Evolutionary conservation across 2,888 invertebrate genomes (phyloP).

Genomic region (Achlya flavicornis): DNA sequence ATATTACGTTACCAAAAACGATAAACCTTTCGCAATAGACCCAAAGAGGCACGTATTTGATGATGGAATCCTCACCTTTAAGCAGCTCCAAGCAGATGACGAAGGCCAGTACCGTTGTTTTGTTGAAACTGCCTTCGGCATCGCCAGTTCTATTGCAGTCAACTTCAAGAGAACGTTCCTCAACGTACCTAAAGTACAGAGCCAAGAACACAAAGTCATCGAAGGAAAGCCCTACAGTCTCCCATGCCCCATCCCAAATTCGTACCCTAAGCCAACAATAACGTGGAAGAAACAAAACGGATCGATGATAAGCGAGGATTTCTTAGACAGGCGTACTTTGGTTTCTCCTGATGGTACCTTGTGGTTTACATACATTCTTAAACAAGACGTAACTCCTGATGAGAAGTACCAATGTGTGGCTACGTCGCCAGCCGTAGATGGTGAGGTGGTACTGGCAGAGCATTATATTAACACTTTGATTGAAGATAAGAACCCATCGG

Average conservation of each 20-base stretch:
- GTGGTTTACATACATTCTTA: constrained; percentile 63
- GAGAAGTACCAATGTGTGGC: constrained; percentile 65
- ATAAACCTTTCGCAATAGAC: constrained; percentile 42
- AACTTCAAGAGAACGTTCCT: constrained; percentile 51
- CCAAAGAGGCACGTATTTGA: constrained; percentile 39
- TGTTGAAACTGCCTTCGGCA: constrained; percentile 52
- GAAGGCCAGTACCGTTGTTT: constrained; percentile 66
- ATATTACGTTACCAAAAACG: constrained; percentile 64
- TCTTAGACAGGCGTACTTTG: constrained; percentile 52
- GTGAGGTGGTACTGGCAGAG: constrained; percentile 55
- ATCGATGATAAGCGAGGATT: constrained; percentile 28
- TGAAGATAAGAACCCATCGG: constrained; percentile 40
- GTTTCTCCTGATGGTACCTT: constrained; percentile 60
- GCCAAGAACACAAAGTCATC: constrained; percentile 52
- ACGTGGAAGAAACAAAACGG: constrained; percentile 55
- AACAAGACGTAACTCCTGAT: constrained; percentile 51
- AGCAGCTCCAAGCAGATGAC: constrained; percentile 50
- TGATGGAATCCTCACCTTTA: constrained; percentile 56
- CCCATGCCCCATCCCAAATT: constrained; percentile 57
- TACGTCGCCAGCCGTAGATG: constrained; percentile 51
- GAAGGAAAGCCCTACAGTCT: constrained; percentile 64
- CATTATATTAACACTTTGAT: constrained; percentile 55
- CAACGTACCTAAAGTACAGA: constrained; percentile 38
- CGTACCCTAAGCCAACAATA: constrained; percentile 64
- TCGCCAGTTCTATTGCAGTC: constrained; percentile 55